Base-by-base conservation (phyloP, 2,113 vertebrate species). In the Neotragus moschatus region DNA sequence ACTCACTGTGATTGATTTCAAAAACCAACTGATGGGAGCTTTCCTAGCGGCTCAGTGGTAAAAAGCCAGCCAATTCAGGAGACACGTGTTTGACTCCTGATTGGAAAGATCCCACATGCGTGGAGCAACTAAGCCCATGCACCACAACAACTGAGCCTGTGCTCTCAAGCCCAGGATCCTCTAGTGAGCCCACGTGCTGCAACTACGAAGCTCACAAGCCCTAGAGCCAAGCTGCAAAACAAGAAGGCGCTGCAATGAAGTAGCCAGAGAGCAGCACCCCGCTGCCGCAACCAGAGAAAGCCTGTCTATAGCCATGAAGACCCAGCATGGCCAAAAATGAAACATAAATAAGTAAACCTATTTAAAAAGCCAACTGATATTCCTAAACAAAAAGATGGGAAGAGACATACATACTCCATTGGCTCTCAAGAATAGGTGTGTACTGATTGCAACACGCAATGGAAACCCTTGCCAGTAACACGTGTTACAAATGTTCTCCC, bases 341-440 rank as follows among this genome's bases (percentile, higher is more conserved):
- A 75, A 43, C 43, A 77, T 45, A 77, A 45, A 77, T 25, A 39
- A 13, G 25, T 45, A 28, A 45, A 77, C 28, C 28, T 26, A 75
- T 89, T 96, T 95, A 11, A 15, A 84, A 53, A n/a, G 51, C 17
- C 53, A 53, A 6, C 1, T 26, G 23, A 87, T 9, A 3, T 45
- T 30, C 33, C 75, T 30, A 30, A 91, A 73, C 60, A 87, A 30
- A n/a, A 61, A 82, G 53, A 49, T 23, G 14, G 19, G 36, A 88
- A 63, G 53, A 49, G 26, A 4, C 25, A 14, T 8, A 4, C 13
- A 17, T 10, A 6, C 1, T 8, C 2, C 1, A 9, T 53, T 0
- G 0, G 47, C 23, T 86, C 19, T 90, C 8, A 16, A 21, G 13
- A 15, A 58, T 13, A 84, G 7, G 7, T 79, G 1, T 16, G 26